Evolutionary conservation across 2,888 invertebrate genomes (phyloP), one percentile per base, ranked within the genome.

Genomic region (Gastrophysa polygoni): DNA sequence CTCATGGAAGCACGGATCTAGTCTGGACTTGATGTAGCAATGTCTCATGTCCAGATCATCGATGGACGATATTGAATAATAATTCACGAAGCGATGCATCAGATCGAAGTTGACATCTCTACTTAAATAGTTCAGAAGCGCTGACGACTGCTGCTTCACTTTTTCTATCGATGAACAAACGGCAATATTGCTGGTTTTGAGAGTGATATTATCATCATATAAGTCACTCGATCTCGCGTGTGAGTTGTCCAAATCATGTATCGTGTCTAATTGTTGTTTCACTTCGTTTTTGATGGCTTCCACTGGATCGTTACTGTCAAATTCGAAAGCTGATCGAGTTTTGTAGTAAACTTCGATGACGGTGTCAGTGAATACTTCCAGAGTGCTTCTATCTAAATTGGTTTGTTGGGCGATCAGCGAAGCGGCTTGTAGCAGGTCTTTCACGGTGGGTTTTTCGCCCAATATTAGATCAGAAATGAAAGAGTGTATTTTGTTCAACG

Each of bases 351-450:
- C 87, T 74, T 91, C 90, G 0, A 85, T 79, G 68, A 88, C 87
- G 61, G 87, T 85, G 52, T 83, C 84, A 2, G 80, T 70, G 61
- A 91, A 80, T 0, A 91, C 87, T n/a, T 81, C 80, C 10, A 76
- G 72, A n/a, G 83, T 75, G 24, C 58, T 50, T 2, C 34, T 43
- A 2, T 54, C 50, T 11, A 57, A 32, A 1, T 85, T 80, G 43
- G 88, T 76, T 78, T 90, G 88, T 77, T 91, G 90, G 54, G 84
- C 83, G 43, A 87, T 84, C 60, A 91, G 78, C 69, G 87, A 86
- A 0, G 88, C 85, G 0, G 87, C 85, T 77, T 89, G 89, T 11
- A 91, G 79, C 32, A 93, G 80, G 72, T 90, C 87, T 18, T 86
- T 85, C 44, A 89, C 74, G 10, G 85, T 86, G 16, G 89, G 87